phyloP scores from a whole-genome alignment of 2,797 vertebrate genomes.

The Tragelaphus oryx region DNA sequence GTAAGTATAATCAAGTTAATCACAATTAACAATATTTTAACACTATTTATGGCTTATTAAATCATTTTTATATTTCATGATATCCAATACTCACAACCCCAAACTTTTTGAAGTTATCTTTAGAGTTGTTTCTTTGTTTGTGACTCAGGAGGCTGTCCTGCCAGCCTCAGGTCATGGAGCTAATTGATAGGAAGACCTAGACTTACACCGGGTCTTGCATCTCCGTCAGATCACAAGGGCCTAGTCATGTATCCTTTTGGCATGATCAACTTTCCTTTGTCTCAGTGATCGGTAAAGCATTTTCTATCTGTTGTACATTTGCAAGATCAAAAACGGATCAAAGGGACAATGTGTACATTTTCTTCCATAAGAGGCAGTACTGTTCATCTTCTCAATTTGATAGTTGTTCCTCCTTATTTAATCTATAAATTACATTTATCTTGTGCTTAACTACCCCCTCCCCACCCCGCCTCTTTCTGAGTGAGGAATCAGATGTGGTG shows the following conservation, averaged over 20 bases:
- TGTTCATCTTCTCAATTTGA: neutral
- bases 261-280: neutral
- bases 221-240: rapidly evolving
- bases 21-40: neutral
- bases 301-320: neutral
- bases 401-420: neutral
- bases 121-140: neutral
- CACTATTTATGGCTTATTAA: neutral
- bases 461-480: rapidly evolving
- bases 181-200: no score
- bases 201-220: neutral
- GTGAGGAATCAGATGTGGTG: neutral
- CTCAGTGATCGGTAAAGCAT: neutral
- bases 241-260: neutral
- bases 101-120: neutral
- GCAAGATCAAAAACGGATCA: neutral
- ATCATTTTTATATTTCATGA: neutral
- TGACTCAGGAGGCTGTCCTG: neutral
- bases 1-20: neutral
- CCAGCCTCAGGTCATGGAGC: rapidly evolving
- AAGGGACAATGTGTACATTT: neutral
- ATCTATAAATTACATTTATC: neutral
- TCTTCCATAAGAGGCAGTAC: neutral
- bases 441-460: neutral
- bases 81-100: neutral